Base-by-base conservation (phyloP, 2,888 invertebrate species). In the Idaea biselata region DNA sequence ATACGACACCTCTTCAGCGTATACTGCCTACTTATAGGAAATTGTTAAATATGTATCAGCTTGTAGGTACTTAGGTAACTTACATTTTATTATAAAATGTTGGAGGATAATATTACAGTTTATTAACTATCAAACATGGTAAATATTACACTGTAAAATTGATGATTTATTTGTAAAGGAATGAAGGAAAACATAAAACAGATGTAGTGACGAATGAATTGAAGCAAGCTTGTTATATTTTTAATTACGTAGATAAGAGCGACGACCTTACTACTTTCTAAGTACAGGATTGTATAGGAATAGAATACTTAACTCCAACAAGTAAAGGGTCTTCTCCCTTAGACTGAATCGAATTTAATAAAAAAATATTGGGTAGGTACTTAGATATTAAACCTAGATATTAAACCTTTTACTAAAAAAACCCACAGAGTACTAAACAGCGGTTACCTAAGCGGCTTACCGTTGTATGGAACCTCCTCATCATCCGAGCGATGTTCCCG, bases 1-100 rank as follows among this genome's bases (percentile, higher is more conserved):
- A 76, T 73, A 67, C 73, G 82, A 78, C 79, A 84, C 73, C 69
- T 68, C 25, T 78, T 82, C 71, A 75, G 71, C 60, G 68, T n/a
- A 18, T 25, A 16, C 25, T 59, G 60, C 61, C 44, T 44, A 44
- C 44, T 64, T 25, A 62, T 57, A 58, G 56, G 60, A 64, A 59
- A 59, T n/a, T 55, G 14, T 61, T 25, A 55, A 60, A 25, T 25
- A 25, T 25, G 25, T 61, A 58, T 60, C n/a, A 57, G 58, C 25
- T 25, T n/a, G 55, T 59, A 55, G 64, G 65, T 62, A 64, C 33
- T 11, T 33, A n/a, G n/a, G 25, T 25, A 25, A 32, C 32, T 32
- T 7, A 32, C 32, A 67, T n/a, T 25, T 25, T 25, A 25, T 3
- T 25, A 25, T 25, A 1, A 25, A 25, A 25, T 25, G 25, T 25